Evolutionary conservation across 2,113 vertebrate species (phyloP).

Genomic region (Anoplopoma fimbria): DNA sequence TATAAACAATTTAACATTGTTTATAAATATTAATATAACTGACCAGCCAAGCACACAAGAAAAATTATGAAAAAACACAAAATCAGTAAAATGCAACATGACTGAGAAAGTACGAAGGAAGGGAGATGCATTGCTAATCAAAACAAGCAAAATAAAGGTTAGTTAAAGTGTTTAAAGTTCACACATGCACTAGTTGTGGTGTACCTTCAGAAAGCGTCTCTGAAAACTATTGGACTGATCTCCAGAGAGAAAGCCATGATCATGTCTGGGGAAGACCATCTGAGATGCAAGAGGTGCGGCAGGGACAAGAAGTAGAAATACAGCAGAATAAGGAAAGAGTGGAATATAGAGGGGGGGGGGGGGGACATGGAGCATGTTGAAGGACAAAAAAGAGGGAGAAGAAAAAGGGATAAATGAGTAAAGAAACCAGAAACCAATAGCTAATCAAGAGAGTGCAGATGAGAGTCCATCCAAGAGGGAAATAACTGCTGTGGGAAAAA

Average conservation of each 20-base stretch:
- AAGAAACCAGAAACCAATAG: constrained; percentile 13
- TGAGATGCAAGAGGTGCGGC: constrained; percentile 60
- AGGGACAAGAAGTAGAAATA: constrained; percentile 23
- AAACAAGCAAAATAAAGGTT: not conserved
- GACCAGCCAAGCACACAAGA: not conserved
- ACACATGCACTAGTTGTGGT: constrained; percentile 53
- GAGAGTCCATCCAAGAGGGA: constrained; percentile 12
- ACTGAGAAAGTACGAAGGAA: constrained; percentile 20
- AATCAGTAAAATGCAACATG: constrained; percentile 9
- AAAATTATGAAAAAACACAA: not conserved
- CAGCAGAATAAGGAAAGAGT: constrained; percentile 11
- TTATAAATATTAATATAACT: constrained; percentile 1
- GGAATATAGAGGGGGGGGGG: constrained; percentile 7
- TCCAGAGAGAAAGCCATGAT: constrained; percentile 88
- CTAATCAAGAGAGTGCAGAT: constrained; percentile 6
- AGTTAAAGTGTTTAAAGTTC: constrained; percentile 48
- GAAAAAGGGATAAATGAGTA: constrained; percentile 18
- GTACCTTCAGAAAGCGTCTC: constrained; percentile 94
- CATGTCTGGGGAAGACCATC: constrained; percentile 94
- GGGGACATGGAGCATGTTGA: not conserved
- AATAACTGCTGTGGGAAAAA: constrained; percentile 25
- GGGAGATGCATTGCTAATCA: not conserved
- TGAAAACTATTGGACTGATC: constrained; percentile 87
- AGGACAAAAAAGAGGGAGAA: constrained; percentile 6
- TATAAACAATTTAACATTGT: constrained; percentile 10